Conservation (phyloP, 2,888 invertebrate species). For the Cosmopolites sordidus region DNA sequence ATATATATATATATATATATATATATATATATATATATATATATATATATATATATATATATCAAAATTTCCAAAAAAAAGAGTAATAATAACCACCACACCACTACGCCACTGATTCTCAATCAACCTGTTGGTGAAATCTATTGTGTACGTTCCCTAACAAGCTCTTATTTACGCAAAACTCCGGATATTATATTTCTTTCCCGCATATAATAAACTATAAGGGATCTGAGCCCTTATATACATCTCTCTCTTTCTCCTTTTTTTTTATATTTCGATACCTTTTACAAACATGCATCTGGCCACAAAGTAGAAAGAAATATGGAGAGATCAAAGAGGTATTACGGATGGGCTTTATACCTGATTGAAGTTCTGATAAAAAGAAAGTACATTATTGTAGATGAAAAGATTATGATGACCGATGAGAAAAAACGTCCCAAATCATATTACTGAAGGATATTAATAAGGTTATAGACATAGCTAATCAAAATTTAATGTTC, state of each 20-base stretch:
- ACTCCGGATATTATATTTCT: slow-evolving; percentile 22
- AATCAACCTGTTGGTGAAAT: slow-evolving; percentile 13
- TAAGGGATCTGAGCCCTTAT: slow-evolving; percentile 19
- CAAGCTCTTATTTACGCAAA: slow-evolving; percentile 25
- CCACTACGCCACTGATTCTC: slow-evolving; percentile 9
- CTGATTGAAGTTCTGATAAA: slow-evolving; percentile 19
- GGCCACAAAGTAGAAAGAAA: slow-evolving; percentile 18
- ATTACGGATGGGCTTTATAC: slow-evolving; percentile 22
- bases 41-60: no score
- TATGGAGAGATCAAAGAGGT: slow-evolving; percentile 23
- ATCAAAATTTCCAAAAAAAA: no score
- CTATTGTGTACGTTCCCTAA: slow-evolving; percentile 17
- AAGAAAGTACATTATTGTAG: slow-evolving; percentile 12
- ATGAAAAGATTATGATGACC: slow-evolving; percentile 19
- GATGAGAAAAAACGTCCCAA: not conserved
- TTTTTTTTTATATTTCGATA: slow-evolving; percentile 11
- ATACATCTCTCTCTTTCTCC: not conserved
- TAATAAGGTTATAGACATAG: no score
- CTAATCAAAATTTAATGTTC: no score
- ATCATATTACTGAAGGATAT: no score
- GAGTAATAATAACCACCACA: no score
- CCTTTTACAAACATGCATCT: slow-evolving; percentile 18
- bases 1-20: no score
- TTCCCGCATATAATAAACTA: slow-evolving; percentile 21
- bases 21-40: no score